A percentile compares a stretch with the other conserved stretches of the same genome.
These are phyloP conservation scores for Tadarida brasiliensis DNA, from an alignment of 2,797 vertebrate genomes.

Conservation along the genomic window DNA sequence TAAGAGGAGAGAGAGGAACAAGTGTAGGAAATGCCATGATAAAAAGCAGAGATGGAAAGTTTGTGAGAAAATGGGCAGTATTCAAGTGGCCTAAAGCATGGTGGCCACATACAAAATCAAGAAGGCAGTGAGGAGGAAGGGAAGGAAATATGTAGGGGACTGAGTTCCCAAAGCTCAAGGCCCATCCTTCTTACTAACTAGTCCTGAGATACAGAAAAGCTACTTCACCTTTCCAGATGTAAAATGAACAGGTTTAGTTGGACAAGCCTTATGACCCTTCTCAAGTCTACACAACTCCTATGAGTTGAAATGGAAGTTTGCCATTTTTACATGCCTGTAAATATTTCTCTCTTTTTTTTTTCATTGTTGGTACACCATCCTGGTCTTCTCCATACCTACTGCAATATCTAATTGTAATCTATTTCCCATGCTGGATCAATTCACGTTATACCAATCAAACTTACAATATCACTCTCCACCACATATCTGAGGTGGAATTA, in stretches of 20 bases:
- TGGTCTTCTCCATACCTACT: background rate
- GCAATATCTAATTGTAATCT: background rate
- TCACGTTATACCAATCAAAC: background rate
- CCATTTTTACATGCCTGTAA: background rate
- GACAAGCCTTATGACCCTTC: background rate
- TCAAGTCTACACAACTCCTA: background rate
- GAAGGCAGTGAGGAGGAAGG: background rate
- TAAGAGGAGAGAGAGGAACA: background rate
- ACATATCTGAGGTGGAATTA: background rate
- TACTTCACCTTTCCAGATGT: background rate
- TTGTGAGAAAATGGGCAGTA: background rate
- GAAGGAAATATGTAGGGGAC: background rate
- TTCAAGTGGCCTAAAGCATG: background rate
- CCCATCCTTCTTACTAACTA: background rate
- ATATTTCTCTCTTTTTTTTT: background rate
- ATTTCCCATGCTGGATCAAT: background rate
- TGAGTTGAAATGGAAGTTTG: background rate
- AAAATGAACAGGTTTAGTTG: background rate
- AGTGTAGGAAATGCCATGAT: background rate
- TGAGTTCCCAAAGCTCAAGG: background rate
- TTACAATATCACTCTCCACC: background rate
- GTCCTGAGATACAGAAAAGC: background rate
- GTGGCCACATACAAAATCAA: background rate
- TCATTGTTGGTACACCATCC: background rate
- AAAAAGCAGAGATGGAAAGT: background rate